Conservation (phyloP, 2,797 vertebrate species). For the Mus minutoides region DNA sequence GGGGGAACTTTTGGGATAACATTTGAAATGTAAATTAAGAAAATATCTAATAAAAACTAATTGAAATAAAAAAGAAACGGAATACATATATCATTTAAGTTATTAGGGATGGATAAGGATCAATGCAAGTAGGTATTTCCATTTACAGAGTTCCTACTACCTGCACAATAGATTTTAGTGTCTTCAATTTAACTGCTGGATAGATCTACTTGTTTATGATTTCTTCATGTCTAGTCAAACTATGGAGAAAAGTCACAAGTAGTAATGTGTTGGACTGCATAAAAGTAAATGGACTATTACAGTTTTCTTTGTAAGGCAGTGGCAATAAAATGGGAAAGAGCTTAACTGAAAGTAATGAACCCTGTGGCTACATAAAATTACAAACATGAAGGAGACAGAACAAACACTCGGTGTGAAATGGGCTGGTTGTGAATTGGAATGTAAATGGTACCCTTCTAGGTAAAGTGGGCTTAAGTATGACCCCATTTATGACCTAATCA, state of each 20-base stretch:
- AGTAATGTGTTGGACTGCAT: not conserved
- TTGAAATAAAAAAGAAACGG: too few species aligned
- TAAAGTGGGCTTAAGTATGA: not conserved
- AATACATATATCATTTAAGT: not conserved
- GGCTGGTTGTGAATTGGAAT: not conserved
- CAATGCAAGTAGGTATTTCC: not conserved
- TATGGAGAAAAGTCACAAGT: conserved; percentile 32
- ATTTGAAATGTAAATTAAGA: too few species aligned
- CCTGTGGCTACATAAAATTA: conserved; percentile 12
- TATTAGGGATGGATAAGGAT: not conserved
- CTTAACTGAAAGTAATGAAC: not conserved
- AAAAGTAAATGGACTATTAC: conserved; percentile 25
- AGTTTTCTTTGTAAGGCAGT: not conserved
- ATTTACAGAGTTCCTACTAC: not conserved
- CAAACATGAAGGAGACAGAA: not conserved
- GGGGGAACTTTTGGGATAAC: too few species aligned
- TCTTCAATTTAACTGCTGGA: not conserved
- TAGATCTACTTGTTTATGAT: not conserved
- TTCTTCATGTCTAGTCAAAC: not conserved
- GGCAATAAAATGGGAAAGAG: not conserved
- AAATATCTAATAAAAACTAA: too few species aligned
- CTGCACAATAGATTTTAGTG: not conserved
- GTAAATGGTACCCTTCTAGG: not conserved
- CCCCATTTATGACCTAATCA: conserved; percentile 12
- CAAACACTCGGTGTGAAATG: not conserved